These are phyloP conservation scores for Emmelina monodactyla DNA, from an alignment of 2,888 invertebrate species.

Conservation along the genomic window DNA sequence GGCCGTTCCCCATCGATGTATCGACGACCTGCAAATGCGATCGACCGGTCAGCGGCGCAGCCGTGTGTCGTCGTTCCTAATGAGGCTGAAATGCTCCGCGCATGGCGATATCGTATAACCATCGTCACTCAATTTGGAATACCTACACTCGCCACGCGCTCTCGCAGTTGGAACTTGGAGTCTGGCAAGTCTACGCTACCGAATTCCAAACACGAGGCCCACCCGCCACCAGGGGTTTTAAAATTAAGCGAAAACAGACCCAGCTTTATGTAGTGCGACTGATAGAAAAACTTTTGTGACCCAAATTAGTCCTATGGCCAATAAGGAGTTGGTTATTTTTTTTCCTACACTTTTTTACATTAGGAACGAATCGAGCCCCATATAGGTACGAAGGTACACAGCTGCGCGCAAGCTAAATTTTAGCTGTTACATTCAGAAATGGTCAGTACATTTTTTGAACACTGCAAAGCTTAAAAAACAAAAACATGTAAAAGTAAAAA, in stretches of 20 bases:
- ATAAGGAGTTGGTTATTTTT: conserved; percentile 15
- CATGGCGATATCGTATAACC: not conserved
- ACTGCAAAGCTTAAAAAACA: conserved; percentile 12
- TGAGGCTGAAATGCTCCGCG: conserved; percentile 35
- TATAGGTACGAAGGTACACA: conserved; percentile 54
- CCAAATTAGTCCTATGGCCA: conserved; percentile 11
- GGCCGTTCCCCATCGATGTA: conserved; percentile 46
- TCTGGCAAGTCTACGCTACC: conserved; percentile 14
- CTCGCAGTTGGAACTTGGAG: not conserved
- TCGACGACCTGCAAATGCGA: conserved; percentile 56
- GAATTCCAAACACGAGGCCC: conserved; percentile 21
- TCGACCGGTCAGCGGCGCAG: conserved; percentile 43
- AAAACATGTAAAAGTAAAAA: conserved; percentile 16
- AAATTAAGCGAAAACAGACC: conserved; percentile 34
- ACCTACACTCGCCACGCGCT: conserved; percentile 26
- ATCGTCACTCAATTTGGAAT: not conserved
- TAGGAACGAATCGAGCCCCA: conserved; percentile 44
- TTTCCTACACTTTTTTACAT: conserved; percentile 13
- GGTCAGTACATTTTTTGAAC: not conserved
- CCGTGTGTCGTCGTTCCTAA: conserved; percentile 64
- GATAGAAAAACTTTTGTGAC: conserved; percentile 15
- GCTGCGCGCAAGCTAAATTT: conserved; percentile 56
- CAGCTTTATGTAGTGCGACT: conserved; percentile 37
- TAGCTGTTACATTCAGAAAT: conserved; percentile 46
- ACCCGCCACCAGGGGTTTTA: conserved; percentile 56